A percentile compares a stretch with the other conserved stretches of the same genome.
These are phyloP conservation scores for Rapana venosa DNA, from an alignment of 2,888 invertebrate genomes.

Conservation along the genomic window DNA sequence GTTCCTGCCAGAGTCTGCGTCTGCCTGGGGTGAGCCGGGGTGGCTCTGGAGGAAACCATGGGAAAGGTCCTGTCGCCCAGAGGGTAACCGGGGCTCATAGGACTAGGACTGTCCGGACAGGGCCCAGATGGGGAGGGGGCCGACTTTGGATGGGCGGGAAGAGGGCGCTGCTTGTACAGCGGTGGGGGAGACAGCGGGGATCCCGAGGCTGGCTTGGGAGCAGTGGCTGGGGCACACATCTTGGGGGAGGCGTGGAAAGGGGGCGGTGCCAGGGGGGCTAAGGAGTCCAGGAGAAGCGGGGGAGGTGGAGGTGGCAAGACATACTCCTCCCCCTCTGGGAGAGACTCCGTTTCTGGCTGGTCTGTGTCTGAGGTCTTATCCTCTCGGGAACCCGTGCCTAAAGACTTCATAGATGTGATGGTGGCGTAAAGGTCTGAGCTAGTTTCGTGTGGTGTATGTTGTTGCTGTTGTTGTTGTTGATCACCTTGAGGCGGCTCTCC, in stretches of 20 bases:
- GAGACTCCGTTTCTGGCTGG: background rate
- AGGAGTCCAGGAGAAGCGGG: constrained; percentile 42
- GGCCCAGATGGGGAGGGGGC: constrained; percentile 6
- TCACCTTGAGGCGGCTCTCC: background rate
- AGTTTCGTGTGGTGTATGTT: background rate
- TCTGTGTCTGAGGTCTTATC: background rate
- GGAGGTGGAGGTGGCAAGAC: constrained; percentile 35
- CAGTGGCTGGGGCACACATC: constrained; percentile 49
- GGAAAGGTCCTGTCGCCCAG: constrained; percentile 20
- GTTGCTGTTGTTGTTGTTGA: background rate
- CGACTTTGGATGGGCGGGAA: constrained; percentile 48
- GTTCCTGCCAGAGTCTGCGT: constrained; percentile 27
- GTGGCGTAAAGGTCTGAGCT: constrained; percentile 38
- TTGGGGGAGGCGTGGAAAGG: constrained; percentile 46
- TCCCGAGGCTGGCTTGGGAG: constrained; percentile 45
- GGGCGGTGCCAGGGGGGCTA: constrained; percentile 51
- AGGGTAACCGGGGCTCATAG: background rate
- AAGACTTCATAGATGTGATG: constrained; percentile 11
- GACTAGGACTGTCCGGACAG: background rate
- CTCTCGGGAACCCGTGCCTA: background rate
- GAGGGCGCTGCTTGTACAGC: constrained; percentile 53
- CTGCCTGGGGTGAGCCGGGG: constrained; percentile 44
- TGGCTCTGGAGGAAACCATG: constrained; percentile 43
- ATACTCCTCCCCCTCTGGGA: background rate
- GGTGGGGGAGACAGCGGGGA: constrained; percentile 50